A percentile compares a stretch with the other conserved stretches of the same genome.
Evolutionary conservation across 2,113 vertebrate species (phyloP).

Genomic region (Mus spicilegus): DNA sequence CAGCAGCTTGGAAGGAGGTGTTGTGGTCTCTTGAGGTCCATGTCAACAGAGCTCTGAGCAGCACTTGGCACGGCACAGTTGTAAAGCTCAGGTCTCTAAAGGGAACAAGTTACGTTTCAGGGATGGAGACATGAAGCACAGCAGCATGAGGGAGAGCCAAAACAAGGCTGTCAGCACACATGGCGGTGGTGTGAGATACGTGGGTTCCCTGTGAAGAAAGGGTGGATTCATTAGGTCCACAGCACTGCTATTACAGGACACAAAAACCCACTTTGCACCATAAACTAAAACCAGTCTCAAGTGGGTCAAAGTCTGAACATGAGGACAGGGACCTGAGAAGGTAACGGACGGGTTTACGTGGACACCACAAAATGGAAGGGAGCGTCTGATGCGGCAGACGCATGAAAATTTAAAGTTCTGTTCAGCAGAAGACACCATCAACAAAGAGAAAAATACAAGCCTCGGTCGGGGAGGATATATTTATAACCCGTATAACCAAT

Average conservation of each 20-base stretch:
- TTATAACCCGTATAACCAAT: constrained; percentile 31
- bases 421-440: constrained; percentile 32
- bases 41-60: neutral
- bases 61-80: neutral
- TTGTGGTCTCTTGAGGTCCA: neutral
- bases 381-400: neutral
- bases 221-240: rapidly evolving
- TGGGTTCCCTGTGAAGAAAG: neutral
- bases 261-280: rapidly evolving
- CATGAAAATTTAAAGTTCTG: constrained; percentile 53
- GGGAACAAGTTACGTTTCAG: rapidly evolving
- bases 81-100: rapidly evolving
- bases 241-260: rapidly evolving
- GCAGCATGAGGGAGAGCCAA: neutral
- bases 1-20: neutral
- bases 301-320: rapidly evolving
- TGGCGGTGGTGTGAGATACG: rapidly evolving
- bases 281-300: neutral
- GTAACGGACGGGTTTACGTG: rapidly evolving
- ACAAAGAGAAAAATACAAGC: constrained; percentile 38
- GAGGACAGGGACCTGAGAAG: rapidly evolving
- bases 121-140: rapidly evolving
- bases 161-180: rapidly evolving
- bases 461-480: constrained; percentile 20
- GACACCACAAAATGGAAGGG: neutral